Evolutionary conservation across 1,140 invertebrate genomes (phyloP).

Genomic region (Drosophila orena): DNA sequence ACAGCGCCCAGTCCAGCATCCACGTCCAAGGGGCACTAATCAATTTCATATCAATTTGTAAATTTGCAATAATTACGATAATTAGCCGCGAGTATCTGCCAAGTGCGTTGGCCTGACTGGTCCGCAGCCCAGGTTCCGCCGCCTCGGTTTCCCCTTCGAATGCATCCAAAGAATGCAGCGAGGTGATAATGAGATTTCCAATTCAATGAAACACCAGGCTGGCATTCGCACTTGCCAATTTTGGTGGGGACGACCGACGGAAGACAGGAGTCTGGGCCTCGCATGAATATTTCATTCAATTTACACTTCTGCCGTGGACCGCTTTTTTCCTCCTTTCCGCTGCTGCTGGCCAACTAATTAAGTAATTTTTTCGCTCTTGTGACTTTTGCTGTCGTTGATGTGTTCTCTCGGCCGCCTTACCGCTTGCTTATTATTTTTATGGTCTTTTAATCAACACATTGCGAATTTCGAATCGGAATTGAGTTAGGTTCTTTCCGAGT

Average conservation of each 20-base stretch:
- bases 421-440: conserved; percentile 54
- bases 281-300: conserved; percentile 83
- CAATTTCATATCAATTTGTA: conserved; percentile 85
- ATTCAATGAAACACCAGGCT: conserved; percentile 73
- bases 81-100: conserved; percentile 79
- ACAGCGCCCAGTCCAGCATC: conserved; percentile 25
- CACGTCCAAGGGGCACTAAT: conserved; percentile 70
- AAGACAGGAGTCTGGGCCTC: conserved; percentile 28
- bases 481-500: conserved; percentile 9
- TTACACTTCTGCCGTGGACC: conserved; percentile 63
- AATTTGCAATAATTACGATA: conserved; percentile 85
- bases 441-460: conserved; percentile 72
- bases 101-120: conserved; percentile 56
- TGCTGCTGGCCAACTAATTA: conserved; percentile 62
- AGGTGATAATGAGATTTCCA: conserved; percentile 83
- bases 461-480: conserved; percentile 44
- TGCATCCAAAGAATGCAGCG: conserved; percentile 78
- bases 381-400: conserved; percentile 50
- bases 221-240: conserved; percentile 69
- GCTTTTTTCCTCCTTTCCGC: conserved; percentile 25
- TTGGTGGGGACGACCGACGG: conserved; percentile 34
- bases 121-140: conserved; percentile 12
- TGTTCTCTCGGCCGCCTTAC: conserved; percentile 30
- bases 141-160: conserved; percentile 25
- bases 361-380: conserved; percentile 70